Evolutionary conservation across 2,888 invertebrate species (phyloP).

Genomic region (Odontomyia ornata): DNA sequence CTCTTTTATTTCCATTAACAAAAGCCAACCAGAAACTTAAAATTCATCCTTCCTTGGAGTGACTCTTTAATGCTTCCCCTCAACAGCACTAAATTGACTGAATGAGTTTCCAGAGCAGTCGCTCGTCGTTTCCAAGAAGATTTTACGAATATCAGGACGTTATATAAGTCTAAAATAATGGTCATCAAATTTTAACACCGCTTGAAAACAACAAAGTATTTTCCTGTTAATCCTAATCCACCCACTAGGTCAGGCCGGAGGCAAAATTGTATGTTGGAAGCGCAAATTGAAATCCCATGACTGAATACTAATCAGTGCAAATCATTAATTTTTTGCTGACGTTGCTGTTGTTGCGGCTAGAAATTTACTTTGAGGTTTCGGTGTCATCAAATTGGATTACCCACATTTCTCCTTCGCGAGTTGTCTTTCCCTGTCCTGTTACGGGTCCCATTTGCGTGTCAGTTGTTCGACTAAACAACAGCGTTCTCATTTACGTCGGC

Average conservation of each 20-base stretch:
- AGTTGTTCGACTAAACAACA: conserved; percentile 4
- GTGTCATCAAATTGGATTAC: conserved; percentile 41
- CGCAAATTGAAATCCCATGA: conserved; percentile 7
- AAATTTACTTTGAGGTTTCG: conserved; percentile 35
- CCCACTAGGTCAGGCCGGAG: not conserved
- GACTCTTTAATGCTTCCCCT: not conserved
- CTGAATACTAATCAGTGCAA: conserved; percentile 11
- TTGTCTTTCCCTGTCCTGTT: conserved; percentile 6
- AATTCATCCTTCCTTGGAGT: too few species aligned
- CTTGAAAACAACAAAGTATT: not conserved
- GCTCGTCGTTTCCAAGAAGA: not conserved
- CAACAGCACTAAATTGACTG: not conserved
- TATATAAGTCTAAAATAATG: not conserved
- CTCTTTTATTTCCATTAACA: too few species aligned
- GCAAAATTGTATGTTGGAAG: not conserved
- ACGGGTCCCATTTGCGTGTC: not conserved
- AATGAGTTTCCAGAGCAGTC: not conserved
- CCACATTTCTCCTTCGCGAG: conserved; percentile 32
- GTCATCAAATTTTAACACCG: conserved; percentile 3
- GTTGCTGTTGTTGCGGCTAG: conserved; percentile 17
- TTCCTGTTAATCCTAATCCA: not conserved
- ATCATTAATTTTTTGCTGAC: conserved; percentile 34
- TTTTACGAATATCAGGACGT: not conserved
- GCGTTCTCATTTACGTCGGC: not conserved
- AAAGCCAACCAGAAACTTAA: too few species aligned